These are phyloP conservation scores for Dryococelus australis DNA, from an alignment of 2,888 invertebrate species.

Conservation along the genomic window DNA sequence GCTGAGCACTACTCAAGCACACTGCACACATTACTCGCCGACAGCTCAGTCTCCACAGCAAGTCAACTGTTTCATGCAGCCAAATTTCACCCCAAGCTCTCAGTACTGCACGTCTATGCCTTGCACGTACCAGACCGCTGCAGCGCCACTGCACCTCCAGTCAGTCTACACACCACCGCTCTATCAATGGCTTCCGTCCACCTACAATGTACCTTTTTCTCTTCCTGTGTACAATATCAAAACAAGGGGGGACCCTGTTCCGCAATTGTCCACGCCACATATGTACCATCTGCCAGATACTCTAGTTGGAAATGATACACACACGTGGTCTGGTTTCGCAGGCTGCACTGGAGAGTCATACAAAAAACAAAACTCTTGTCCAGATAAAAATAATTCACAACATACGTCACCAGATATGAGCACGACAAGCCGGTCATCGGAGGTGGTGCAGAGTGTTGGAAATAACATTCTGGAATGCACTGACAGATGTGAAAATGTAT, in stretches of 20 bases:
- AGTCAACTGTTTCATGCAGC: background rate
- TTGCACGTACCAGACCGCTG: background rate
- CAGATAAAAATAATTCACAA: background rate
- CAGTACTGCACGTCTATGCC: background rate
- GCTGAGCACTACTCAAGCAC: no score
- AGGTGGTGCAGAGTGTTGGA: background rate
- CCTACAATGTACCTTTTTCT: background rate
- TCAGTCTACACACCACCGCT: background rate
- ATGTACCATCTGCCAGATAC: background rate
- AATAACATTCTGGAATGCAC: background rate
- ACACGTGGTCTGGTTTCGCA: no score
- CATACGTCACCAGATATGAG: background rate
- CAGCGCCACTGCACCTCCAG: background rate
- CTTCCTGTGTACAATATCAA: background rate
- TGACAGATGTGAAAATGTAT: background rate
- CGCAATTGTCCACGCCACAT: background rate
- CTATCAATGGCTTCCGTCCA: background rate
- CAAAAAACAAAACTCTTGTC: background rate
- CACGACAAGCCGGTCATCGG: background rate
- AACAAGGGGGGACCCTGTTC: background rate
- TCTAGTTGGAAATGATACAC: no score
- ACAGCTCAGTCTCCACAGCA: background rate
- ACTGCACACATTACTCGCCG: no score
- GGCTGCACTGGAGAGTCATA: background rate
- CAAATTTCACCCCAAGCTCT: no score